phyloP scores from a whole-genome alignment of 2,113 vertebrate genomes.

The Murina feae region DNA sequence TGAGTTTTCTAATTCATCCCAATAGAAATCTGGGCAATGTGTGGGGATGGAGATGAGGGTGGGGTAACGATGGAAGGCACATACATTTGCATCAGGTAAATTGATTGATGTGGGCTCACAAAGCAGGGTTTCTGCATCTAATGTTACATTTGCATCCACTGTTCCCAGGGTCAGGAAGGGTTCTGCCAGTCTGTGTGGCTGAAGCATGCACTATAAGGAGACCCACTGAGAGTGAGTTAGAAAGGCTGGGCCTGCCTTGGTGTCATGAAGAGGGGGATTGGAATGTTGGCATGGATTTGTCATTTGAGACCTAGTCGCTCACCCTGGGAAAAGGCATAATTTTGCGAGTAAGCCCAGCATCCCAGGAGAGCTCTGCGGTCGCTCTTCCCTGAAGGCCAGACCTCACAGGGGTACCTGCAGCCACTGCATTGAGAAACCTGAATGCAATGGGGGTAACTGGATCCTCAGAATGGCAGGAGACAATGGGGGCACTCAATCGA shows the following conservation, averaged over 20 bases:
- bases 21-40: not conserved
- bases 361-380: not conserved
- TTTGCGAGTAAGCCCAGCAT: not conserved
- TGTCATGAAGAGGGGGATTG: not conserved
- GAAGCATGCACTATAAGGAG: not conserved
- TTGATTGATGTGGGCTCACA: not conserved
- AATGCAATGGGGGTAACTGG: not conserved
- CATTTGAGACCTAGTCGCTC: not conserved
- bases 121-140: not conserved
- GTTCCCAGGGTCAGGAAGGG: not conserved
- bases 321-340: not conserved
- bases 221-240: not conserved
- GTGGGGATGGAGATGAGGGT: not conserved
- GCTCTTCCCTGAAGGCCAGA: not conserved
- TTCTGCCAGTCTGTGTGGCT: not conserved
- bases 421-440: not conserved
- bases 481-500: not conserved
- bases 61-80: not conserved
- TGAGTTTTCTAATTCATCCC: not conserved
- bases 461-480: not conserved
- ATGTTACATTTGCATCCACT: not conserved
- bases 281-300: not conserved
- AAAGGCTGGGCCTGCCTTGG: not conserved
- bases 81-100: not conserved
- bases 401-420: not conserved